phyloP scores from a whole-genome alignment of 2,113 vertebrate genomes.

The Microcebus tavaratra region DNA sequence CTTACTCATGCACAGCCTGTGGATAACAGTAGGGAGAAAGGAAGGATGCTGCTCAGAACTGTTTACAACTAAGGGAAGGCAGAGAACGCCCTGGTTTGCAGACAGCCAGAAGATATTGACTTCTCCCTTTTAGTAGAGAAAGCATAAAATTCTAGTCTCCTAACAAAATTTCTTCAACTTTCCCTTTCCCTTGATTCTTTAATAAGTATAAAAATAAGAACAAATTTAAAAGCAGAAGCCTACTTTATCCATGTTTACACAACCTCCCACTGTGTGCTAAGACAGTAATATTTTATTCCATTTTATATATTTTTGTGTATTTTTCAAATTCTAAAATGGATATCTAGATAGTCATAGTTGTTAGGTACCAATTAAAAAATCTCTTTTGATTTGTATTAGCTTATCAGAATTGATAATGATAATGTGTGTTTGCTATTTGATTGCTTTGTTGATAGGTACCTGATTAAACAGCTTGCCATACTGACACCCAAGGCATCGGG shows the following conservation, averaged over 20 bases:
- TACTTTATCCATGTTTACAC: not conserved
- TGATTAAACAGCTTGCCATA: not conserved
- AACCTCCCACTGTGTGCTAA: not conserved
- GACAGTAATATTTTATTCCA: not conserved
- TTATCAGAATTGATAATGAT: not conserved
- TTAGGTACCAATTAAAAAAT: not conserved
- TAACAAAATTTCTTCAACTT: not conserved
- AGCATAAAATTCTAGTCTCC: not conserved
- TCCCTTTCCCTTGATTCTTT: not conserved
- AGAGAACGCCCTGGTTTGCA: not conserved
- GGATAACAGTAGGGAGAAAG: not conserved
- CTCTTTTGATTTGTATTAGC: not conserved
- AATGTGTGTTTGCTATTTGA: not conserved
- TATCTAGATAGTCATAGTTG: not conserved
- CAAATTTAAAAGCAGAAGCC: not conserved
- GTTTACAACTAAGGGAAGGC: not conserved
- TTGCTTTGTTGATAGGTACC: not conserved
- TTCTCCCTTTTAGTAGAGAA: not conserved
- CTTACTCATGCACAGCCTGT: not conserved
- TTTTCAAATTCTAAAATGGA: constrained; percentile 31
- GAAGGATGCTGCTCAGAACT: not conserved
- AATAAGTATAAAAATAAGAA: not conserved
- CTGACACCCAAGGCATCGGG: not conserved
- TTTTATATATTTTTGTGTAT: not conserved
- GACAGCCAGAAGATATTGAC: not conserved